phyloP scores from a whole-genome alignment of 2,113 vertebrate species.

The Caranx ignobilis region DNA sequence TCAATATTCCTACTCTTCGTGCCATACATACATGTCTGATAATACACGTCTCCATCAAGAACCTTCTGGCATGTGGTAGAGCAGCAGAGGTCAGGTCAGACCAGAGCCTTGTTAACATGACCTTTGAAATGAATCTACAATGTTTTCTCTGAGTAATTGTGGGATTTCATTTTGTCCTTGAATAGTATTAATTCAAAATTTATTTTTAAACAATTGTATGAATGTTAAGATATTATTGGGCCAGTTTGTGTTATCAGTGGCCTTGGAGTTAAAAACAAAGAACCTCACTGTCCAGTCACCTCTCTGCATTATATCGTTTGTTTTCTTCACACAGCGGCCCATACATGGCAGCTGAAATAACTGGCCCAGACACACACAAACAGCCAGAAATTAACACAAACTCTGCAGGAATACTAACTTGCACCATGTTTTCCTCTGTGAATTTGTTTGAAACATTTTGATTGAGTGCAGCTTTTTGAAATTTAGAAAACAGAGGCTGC shows the following conservation, averaged over 20 bases:
- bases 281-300: neutral
- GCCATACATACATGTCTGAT: slow-evolving; percentile 2
- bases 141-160: slow-evolving; percentile 37
- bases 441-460: neutral
- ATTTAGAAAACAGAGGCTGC: neutral
- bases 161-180: slow-evolving; percentile 29
- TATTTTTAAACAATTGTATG: neutral
- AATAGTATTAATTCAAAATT: slow-evolving; percentile 1
- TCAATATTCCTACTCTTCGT: neutral
- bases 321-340: neutral
- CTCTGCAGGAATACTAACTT: neutral
- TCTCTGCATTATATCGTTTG: neutral
- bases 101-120: slow-evolving; percentile 49
- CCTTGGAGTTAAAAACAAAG: neutral
- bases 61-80: slow-evolving; percentile 8
- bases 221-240: neutral
- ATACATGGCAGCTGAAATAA: neutral
- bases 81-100: slow-evolving; percentile 33
- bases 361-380: neutral
- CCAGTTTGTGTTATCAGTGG: neutral
- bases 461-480: neutral
- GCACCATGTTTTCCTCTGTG: neutral
- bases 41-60: slow-evolving; percentile 1
- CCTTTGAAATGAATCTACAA: slow-evolving; percentile 29
- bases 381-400: neutral